phyloP scores from a whole-genome alignment of 1,140 invertebrate species.

The Apis florea region DNA sequence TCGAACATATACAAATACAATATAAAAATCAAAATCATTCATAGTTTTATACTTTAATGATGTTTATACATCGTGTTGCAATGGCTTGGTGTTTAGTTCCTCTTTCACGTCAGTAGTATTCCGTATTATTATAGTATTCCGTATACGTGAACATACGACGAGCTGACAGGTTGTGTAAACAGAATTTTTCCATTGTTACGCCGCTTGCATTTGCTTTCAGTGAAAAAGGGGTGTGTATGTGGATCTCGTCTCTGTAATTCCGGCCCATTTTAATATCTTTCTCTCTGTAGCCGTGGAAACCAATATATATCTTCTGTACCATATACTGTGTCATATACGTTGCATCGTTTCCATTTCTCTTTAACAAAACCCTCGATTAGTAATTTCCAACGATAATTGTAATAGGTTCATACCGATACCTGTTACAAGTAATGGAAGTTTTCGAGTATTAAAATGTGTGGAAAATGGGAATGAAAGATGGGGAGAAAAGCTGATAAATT shows the following conservation, averaged over 20 bases:
- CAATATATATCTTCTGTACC: conserved; percentile 41
- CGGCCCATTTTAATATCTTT: conserved; percentile 55
- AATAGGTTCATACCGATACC: not conserved
- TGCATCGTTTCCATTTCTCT: not conserved
- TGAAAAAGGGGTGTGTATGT: conserved; percentile 24
- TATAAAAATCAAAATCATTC: not conserved
- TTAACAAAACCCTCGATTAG: not conserved
- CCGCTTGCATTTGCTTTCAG: conserved; percentile 25
- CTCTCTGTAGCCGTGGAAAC: conserved; percentile 27
- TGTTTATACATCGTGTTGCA: conserved; percentile 23
- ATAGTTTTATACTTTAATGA: not conserved
- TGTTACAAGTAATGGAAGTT: not conserved
- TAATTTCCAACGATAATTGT: not conserved
- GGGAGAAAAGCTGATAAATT: not conserved
- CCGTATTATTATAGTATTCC: conserved; percentile 7
- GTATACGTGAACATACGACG: conserved; percentile 33
- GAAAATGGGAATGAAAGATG: not conserved
- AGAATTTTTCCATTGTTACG: conserved; percentile 60
- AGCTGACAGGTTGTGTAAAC: conserved; percentile 60
- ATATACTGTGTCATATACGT: not conserved
- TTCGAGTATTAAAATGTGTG: not conserved
- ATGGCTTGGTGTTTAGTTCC: not conserved
- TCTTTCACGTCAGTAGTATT: conserved; percentile 12
- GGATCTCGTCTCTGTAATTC: conserved; percentile 40
- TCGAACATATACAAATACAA: not conserved